Percentiles rank a stretch among this genome's conserved stretches.
Conservation (phyloP, 53 echinoderm and acorn worm genomes). For the Holothuria scabra region DNA sequence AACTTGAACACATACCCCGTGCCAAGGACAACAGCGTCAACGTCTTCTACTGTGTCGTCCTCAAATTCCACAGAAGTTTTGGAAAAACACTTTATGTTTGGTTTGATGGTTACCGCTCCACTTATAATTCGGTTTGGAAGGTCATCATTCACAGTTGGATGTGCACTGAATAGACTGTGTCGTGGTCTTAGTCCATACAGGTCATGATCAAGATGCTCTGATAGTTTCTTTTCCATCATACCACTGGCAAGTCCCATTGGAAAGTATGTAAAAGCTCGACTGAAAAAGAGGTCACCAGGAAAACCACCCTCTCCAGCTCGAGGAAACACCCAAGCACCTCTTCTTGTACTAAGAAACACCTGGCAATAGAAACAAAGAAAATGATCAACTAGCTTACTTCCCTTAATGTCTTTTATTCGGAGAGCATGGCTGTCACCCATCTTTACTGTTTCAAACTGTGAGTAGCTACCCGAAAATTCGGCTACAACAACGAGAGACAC, state of each 20-base stretch:
- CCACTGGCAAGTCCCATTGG: constrained; percentile 18
- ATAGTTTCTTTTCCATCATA: constrained; percentile 25
- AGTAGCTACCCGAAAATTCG: no score
- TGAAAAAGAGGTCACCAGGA: constrained; percentile 53
- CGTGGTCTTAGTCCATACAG: constrained; percentile 73
- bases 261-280: constrained; percentile 2
- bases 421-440: no score
- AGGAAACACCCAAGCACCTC: constrained; percentile 61
- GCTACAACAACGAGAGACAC: no score
- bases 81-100: constrained; percentile 62
- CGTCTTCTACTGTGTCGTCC: constrained; percentile 65
- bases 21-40: constrained; percentile 70
- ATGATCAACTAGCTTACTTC: no score
- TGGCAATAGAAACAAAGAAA: not conserved
- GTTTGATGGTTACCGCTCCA: constrained; percentile 64
- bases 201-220: constrained; percentile 62
- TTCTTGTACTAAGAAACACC: constrained; percentile 67
- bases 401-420: no score
- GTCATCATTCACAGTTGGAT: constrained; percentile 74
- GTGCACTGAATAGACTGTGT: constrained; percentile 34
- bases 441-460: no score
- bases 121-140: constrained; percentile 68
- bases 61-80: constrained; percentile 69
- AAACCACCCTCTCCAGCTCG: constrained; percentile 51
- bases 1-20: constrained; percentile 75